Percentiles rank a stretch among this genome's conserved stretches.
Conservation (phyloP, 2,797 vertebrate genomes). For the Coregonus suidteri region DNA sequence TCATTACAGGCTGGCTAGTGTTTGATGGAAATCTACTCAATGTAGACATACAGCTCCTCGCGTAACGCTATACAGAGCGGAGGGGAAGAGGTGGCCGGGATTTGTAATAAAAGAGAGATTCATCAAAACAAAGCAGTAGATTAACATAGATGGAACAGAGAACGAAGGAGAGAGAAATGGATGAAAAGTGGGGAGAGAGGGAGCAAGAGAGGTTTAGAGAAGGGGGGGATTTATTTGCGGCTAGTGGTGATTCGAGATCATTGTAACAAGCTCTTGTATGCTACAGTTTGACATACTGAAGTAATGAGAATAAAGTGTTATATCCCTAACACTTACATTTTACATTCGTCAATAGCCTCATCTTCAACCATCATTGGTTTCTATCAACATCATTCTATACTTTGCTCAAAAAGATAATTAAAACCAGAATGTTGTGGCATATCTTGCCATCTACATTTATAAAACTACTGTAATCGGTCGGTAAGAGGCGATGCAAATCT, state of each 20-base stretch:
- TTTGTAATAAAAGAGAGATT: constrained; percentile 47
- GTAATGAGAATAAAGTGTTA: neutral
- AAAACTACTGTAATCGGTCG: neutral
- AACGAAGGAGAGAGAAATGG: constrained; percentile 19
- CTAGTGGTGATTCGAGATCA: neutral
- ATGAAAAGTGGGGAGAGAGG: neutral
- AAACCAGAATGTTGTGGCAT: neutral
- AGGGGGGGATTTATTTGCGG: constrained; percentile 10
- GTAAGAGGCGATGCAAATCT: neutral
- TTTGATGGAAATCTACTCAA: neutral
- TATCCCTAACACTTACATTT: neutral
- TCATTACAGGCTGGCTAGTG: neutral
- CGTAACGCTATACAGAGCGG: constrained; percentile 9
- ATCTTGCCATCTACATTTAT: neutral
- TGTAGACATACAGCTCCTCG: neutral
- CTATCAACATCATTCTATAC: neutral
- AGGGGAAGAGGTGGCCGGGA: neutral
- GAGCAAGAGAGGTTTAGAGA: constrained; percentile 24
- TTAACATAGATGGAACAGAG: constrained; percentile 5
- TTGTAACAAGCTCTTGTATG: neutral
- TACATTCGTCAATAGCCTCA: neutral
- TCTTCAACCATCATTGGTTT: neutral
- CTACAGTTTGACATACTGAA: neutral
- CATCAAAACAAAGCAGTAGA: constrained; percentile 21
- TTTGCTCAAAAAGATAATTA: neutral